Evolutionary conservation across 2,888 invertebrate species (phyloP), one percentile per base, ranked within the genome.

Genomic region (Hymenopus coronatus): DNA sequence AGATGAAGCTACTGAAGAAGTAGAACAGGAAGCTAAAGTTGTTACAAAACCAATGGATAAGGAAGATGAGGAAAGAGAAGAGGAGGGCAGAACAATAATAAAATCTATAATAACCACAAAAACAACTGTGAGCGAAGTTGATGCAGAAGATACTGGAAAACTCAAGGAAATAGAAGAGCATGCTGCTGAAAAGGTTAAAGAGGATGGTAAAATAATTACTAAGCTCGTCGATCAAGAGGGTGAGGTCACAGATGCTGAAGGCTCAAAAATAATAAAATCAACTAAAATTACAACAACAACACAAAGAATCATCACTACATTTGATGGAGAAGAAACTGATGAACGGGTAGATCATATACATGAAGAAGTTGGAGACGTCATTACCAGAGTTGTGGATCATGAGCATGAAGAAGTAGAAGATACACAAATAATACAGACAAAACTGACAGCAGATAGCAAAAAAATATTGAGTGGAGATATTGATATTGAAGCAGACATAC

Each of bases 241-340:
- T 15, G 54, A 54, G 2, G 54, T 3, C 20, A 70, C 14, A 20
- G 54, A 70, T 25, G 54, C 84, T 9, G 40, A 85, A n/a, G 25
- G 86, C 6, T 1, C 20, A 25, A 70, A 70, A 15, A 82, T 15
- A 27, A 84, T 88, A 28, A 87, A 84, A 15, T 83, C 88, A 40
- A 89, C 30, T 33, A 88, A 83, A 84, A 88, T 83, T 7, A 85
- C 84, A 20, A 88, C 30, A 88, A 84, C 82, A 12, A 88, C 83
- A 84, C 84, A 82, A 70, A 85, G 33, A 82, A 27, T 82, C 28
- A 8, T 88, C 6, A 28, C 7, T 46, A 30, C 30, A 8, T 7
- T 81, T 20, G 81, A 70, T 85, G 85, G 25, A 28, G 70, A 86
- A 7, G 25, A 30, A 30, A 54, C 27, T 28, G 86, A 70, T 88